Base-by-base conservation (phyloP, 2,113 vertebrate species). In the Oncorhynchus kisutch region DNA sequence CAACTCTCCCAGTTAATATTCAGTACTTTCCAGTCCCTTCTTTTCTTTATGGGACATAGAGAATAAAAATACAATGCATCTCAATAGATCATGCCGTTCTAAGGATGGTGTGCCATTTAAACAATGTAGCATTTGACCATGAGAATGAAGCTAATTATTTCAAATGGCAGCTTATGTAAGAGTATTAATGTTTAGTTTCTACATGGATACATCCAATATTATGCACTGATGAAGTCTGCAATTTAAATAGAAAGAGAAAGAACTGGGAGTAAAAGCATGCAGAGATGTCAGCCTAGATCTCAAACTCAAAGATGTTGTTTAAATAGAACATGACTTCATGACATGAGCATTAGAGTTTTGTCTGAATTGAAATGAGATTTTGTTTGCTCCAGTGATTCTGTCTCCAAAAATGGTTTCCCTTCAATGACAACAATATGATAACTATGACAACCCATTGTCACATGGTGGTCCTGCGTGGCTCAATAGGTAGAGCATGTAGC, bases 151-250 rank as follows among this genome's bases (percentile, higher is more conserved):
- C 81, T 90, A 89, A 91, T 89, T 88, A 88, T 78, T 87, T 79
- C 80, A 88, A 85, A 88, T 87, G 89, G 83, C 81, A 80, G 82
- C 80, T 79, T 73, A 25, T 79, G 72, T 85, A 88, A 82, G 70
- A 81, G 75, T 81, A 88, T 88, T 88, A 85, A 90, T 88, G 82
- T 88, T 14, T 78, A 20, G 67, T 82, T 88, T 90, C 82, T 82
- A 78, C 86, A 76, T 81, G 86, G 81, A 79, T 80, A 81, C 76
- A 7, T 89, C 75, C 66, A 79, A 73, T 83, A 84, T 82, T 81
- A 79, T 70, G 65, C 68, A 54, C 73, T 79, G 80, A 77, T 85
- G 81, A 81, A 81, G 74, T 80, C 82, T 67, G 14, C 34, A 34
- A 70, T 31, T 57, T 65, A 75, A 75, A 31, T 71, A 71, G 70